Evolutionary conservation across 35 echinoderm and acorn worm genomes (phyloP).

Genomic region (Ptychodera flava): DNA sequence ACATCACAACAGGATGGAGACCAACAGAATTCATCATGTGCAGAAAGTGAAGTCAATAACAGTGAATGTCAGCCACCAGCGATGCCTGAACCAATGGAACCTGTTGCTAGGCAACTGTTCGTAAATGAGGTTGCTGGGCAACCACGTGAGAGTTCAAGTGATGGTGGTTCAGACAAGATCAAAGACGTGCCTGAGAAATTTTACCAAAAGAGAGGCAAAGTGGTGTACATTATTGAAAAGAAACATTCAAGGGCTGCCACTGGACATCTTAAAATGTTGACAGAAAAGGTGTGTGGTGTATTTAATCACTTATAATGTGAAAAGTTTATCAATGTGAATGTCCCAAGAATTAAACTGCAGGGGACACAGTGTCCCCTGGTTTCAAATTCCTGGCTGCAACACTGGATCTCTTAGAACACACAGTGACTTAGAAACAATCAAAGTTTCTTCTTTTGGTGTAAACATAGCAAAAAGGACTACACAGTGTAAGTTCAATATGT

Average conservation of each 20-base stretch:
- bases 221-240: slow-evolving; percentile 88
- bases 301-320: background rate
- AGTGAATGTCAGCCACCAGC: too few species aligned
- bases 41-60: too few species aligned
- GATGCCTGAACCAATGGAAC: background rate
- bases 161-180: background rate
- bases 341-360: slow-evolving; percentile 29
- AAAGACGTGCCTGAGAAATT: background rate
- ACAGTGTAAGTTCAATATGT: too few species aligned
- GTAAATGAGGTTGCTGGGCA: slow-evolving; percentile 3
- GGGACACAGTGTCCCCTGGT: too few species aligned
- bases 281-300: background rate
- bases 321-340: background rate
- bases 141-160: background rate
- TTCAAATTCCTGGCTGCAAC: too few species aligned
- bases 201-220: slow-evolving; percentile 53
- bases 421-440: too few species aligned
- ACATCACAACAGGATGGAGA: too few species aligned
- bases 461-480: too few species aligned
- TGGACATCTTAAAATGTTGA: slow-evolving; percentile 54
- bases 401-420: background rate
- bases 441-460: too few species aligned
- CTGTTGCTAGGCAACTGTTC: background rate
- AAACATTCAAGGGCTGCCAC: slow-evolving; percentile 70
- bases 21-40: too few species aligned